Conservation (phyloP, 2,797 vertebrate species). For the Pristis pectinata region DNA sequence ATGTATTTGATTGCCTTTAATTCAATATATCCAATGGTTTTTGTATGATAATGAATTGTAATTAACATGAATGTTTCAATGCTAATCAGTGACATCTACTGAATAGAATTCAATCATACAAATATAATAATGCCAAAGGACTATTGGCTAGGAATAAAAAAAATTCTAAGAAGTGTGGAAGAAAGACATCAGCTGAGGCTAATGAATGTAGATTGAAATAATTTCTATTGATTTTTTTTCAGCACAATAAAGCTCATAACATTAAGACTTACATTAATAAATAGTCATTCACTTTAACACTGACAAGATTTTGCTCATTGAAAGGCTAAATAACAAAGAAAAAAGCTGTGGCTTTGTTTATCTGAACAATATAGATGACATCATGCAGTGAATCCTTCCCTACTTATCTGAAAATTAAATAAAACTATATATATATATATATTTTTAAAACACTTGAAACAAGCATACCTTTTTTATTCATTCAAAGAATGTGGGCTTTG, state of each 20-base stretch:
- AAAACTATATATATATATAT: not conserved
- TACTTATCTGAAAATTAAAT: not conserved
- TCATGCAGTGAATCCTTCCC: not conserved
- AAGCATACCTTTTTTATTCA: not conserved
- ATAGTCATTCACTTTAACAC: slow-evolving; percentile 51
- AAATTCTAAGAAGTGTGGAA: slow-evolving; percentile 53
- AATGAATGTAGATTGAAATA: slow-evolving; percentile 64
- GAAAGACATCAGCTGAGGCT: slow-evolving; percentile 54
- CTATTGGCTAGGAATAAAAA: slow-evolving; percentile 49
- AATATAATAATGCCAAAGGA: not conserved
- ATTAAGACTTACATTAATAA: slow-evolving; percentile 59
- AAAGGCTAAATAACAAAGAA: not conserved
- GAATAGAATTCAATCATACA: not conserved
- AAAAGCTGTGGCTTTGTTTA: not conserved
- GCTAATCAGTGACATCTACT: not conserved
- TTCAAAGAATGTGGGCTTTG: no score
- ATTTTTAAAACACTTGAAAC: not conserved
- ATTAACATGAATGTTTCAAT: not conserved
- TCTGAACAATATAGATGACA: not conserved
- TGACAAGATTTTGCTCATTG: slow-evolving; percentile 37
- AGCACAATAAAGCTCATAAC: slow-evolving; percentile 55
- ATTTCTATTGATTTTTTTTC: slow-evolving; percentile 74
- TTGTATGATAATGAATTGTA: not conserved
- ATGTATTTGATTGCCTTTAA: not conserved
- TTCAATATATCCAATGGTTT: not conserved